Conservation (phyloP, 2,797 vertebrate genomes). For the Carduelis carduelis region DNA sequence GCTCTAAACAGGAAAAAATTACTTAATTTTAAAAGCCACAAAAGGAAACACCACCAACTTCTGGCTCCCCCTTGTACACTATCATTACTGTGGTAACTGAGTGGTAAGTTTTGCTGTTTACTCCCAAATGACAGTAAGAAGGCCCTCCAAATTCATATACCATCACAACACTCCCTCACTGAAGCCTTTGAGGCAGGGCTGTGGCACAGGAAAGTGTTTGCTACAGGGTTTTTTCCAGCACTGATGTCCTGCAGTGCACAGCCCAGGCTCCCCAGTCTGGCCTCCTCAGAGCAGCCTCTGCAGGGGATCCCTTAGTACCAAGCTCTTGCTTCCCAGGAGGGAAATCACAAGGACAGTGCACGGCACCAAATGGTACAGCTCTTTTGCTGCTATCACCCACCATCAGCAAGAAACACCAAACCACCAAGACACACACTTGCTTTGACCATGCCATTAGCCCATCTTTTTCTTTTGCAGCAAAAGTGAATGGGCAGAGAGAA, state of each 20-base stretch:
- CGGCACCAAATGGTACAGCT: neutral
- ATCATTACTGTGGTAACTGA: neutral
- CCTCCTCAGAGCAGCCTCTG: fast-evolving
- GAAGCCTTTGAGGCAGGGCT: neutral
- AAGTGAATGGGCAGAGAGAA: neutral
- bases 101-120: neutral
- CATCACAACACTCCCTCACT: neutral
- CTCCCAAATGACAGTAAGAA: neutral
- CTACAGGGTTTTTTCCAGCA: fast-evolving
- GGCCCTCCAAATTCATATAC: neutral
- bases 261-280: neutral
- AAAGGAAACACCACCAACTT: neutral
- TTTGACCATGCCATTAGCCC: neutral
- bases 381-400: neutral
- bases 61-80: neutral
- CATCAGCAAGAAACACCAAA: neutral
- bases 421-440: neutral
- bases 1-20: neutral
- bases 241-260: neutral
- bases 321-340: neutral
- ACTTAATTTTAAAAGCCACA: neutral
- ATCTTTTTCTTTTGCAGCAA: neutral
- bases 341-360: fast-evolving
- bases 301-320: neutral
- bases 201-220: neutral